These are phyloP conservation scores for Camarhynchus parvulus DNA, from an alignment of 2,113 vertebrate species.

Conservation along the genomic window DNA sequence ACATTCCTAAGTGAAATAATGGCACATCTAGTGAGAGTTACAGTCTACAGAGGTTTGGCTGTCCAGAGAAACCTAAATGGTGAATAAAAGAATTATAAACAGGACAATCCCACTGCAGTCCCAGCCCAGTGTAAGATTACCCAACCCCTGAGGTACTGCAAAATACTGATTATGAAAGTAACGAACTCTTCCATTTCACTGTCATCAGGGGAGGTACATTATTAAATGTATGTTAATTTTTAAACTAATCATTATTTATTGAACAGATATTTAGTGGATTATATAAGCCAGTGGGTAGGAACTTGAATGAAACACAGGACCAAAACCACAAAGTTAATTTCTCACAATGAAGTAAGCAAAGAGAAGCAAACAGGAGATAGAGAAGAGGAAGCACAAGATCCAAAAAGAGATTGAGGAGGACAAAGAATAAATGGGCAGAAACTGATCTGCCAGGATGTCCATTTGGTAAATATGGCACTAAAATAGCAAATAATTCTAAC, in stretches of 20 bases:
- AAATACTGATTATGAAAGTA: not conserved
- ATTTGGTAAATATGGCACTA: not conserved
- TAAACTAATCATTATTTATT: constrained; percentile 15
- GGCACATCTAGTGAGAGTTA: not conserved
- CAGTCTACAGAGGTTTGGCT: not conserved
- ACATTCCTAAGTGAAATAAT: not conserved
- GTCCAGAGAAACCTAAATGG: not conserved
- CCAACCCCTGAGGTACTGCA: not conserved
- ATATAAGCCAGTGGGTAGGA: not conserved
- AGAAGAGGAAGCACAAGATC: not conserved
- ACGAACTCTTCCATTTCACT: not conserved
- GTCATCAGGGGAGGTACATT: not conserved
- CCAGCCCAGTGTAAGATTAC: not conserved
- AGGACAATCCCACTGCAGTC: not conserved
- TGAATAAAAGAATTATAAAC: not conserved
- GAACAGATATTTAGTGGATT: not conserved
- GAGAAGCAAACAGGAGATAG: not conserved
- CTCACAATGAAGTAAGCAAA: not conserved
- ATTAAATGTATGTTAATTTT: constrained; percentile 15
- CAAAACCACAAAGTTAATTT: not conserved
- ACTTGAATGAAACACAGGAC: not conserved
- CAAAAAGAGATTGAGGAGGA: not conserved
- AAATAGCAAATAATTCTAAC: not conserved
- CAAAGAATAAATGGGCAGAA: not conserved
- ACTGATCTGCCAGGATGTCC: not conserved